Evolutionary conservation across 1,140 invertebrate species (phyloP).

Genomic region (Drosophila repletoides): DNA sequence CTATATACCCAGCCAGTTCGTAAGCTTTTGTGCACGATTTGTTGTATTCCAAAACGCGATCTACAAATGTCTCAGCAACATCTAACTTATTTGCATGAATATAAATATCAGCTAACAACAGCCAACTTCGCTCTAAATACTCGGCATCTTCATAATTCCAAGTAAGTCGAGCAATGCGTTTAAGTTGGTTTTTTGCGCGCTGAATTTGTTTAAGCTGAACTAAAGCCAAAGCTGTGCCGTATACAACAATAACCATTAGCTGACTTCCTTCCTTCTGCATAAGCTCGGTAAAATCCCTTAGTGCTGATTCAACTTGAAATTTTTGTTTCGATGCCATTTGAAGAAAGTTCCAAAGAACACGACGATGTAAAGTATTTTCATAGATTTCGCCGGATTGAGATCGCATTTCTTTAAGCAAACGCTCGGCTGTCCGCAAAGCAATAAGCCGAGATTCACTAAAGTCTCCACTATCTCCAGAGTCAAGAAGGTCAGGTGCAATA

Average conservation of each 20-base stretch:
- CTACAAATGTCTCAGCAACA: slow-evolving; percentile 91
- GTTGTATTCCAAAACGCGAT: slow-evolving; percentile 92
- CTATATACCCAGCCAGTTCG: slow-evolving; percentile 92
- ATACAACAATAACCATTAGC: slow-evolving; percentile 93
- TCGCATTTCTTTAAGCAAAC: slow-evolving; percentile 89
- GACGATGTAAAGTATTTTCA: slow-evolving; percentile 87
- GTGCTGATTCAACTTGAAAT: slow-evolving; percentile 90
- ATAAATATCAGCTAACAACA: slow-evolving; percentile 95
- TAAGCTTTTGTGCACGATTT: slow-evolving; percentile 95
- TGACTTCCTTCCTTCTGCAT: slow-evolving; percentile 87
- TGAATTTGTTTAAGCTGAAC: slow-evolving; percentile 95
- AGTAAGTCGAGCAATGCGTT: slow-evolving; percentile 91
- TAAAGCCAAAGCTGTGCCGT: slow-evolving; percentile 93
- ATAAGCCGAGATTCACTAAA: slow-evolving; percentile 89
- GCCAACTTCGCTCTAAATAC: slow-evolving; percentile 97
- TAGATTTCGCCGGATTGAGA: slow-evolving; percentile 84
- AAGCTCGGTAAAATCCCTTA: slow-evolving; percentile 91
- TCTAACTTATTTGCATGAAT: slow-evolving; percentile 94
- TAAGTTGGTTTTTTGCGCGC: slow-evolving; percentile 95
- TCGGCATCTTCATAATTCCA: slow-evolving; percentile 98
- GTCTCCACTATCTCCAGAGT: slow-evolving; percentile 85
- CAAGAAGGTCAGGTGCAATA: slow-evolving; percentile 83
- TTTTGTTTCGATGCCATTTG: slow-evolving; percentile 94
- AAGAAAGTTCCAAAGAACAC: slow-evolving; percentile 91
- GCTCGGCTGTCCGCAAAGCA: slow-evolving; percentile 91